Evolutionary conservation across 2,888 invertebrate species (phyloP), one percentile per base, ranked within the genome.

Genomic region (Aleiodes testaceus): DNA sequence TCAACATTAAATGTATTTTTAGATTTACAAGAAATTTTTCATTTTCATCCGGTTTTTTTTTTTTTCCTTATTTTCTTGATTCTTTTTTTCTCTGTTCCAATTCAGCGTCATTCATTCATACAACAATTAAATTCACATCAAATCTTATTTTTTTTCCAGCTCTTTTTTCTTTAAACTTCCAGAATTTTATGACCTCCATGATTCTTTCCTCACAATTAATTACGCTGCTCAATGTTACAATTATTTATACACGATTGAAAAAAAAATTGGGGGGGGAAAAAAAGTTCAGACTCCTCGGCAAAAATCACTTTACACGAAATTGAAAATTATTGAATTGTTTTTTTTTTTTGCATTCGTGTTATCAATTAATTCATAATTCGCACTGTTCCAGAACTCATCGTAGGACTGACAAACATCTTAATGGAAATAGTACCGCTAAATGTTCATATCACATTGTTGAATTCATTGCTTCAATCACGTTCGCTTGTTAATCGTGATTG

Each of bases 401-500:
- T 64, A 49, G 52, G 44, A 66, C 36, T 30, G 70, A 68, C 66
- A 50, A 52, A 69, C 63, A 63, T 49, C 70, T 64, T 55, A 77
- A 84, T 80, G 79, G 36, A 63, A 63, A 82, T 79, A 82, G 80
- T 84, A 84, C 82, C 84, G 81, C 82, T 84, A 85, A 85, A 80
- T 83, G 82, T 83, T 83, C 82, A 82, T 87, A 72, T 87, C 87
- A 87, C 87, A 86, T 84, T 84, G 81, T 78, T 81, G 83, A 83
- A 83, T 82, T 69, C 68, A 59, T 59, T 59, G 14, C 16, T 47
- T 14, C 63, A 63, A 22, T 47, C 20, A 14, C 22, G 22, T 22
- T 63, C 11, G 47, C 22, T 45, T 63, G 22, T 49, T 11, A 22
- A 30, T 18, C 2, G 22, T 44, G 18, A 14, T 7, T 26, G 36